Evolutionary conservation across 1,140 invertebrate species (phyloP), one percentile per base, ranked within the genome.

Genomic region (Leptinotarsa lineolata): DNA sequence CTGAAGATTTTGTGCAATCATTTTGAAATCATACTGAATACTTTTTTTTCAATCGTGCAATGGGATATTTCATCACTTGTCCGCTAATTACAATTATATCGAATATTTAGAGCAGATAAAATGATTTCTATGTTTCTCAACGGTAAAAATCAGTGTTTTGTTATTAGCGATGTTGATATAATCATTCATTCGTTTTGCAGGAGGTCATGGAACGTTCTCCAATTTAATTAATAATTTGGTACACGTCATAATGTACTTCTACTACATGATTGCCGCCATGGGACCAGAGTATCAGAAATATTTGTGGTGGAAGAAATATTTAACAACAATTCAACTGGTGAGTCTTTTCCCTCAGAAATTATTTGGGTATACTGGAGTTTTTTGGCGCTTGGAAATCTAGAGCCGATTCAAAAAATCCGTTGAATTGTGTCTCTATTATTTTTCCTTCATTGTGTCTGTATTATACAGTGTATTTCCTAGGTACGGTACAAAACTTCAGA

Each of bases 301-400:
- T 81, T 85, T 97, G 16, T 97, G 95, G 95, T 98, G 95, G 95
- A 97, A 97, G 85, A 96, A 95, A 83, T 93, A 97, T 82, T 90
- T 97, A 69, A 98, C 96, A 1, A 92, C 91, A 24, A 86, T 97
- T 65, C 96, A 97, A 88, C 86, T 97, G 87, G 94, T 97, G 88
- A 92, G 76, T 73, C 72, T 59, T 0, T 30, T 30, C 8, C 11
- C 30, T 39, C 30, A 11, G 0, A 4, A 39, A 39, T 39, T 1
- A 39, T n/a, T n/a, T n/a, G n/a, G n/a, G n/a, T n/a, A n/a, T n/a
- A 39, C 30, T 39, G 30, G 30, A 8, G 30, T 8, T 11, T 30
- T 30, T 30, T 1, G 8, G 30, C 4, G 8, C 30, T 30, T 30
- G 30, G 8, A 30, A 30, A 30, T 30, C 2, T 30, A 11, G 8